Conservation (phyloP, 2,797 vertebrate species). For the Pipistrellus kuhlii region DNA sequence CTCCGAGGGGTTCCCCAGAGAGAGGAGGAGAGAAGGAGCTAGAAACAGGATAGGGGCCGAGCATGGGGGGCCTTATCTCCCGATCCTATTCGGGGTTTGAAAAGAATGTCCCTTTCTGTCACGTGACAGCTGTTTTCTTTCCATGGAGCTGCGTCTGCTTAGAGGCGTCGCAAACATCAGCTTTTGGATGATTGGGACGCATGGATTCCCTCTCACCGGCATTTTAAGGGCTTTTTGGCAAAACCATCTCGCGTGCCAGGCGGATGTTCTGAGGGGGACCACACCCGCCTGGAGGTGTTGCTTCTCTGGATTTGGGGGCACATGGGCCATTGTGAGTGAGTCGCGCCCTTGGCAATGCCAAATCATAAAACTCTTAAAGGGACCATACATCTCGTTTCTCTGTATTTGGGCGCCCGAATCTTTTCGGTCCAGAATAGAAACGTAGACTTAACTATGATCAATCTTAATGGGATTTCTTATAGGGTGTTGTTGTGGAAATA, state of each 20-base stretch:
- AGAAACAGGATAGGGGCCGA: neutral
- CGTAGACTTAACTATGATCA: neutral
- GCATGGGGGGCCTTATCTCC: neutral
- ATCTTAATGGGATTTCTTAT: neutral
- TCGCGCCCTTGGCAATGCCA: neutral
- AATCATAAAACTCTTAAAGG: neutral
- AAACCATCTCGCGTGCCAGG: neutral
- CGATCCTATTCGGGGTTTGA: neutral
- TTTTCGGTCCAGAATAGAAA: neutral
- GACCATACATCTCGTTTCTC: neutral
- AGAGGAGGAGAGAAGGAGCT: slow-evolving; percentile 49
- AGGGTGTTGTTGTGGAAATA: slow-evolving; percentile 57
- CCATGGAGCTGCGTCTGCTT: neutral
- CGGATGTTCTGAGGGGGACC: neutral
- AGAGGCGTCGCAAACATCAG: slow-evolving; percentile 15
- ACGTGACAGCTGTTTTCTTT: neutral
- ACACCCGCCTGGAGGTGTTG: neutral
- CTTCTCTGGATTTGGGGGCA: neutral
- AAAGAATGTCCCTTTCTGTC: neutral
- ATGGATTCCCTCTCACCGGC: neutral
- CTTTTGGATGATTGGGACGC: neutral
- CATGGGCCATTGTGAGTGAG: neutral
- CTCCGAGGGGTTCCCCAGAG: slow-evolving; percentile 3
- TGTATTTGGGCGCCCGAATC: neutral
- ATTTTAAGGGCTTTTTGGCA: neutral